Evolutionary conservation across 2,888 invertebrate species (phyloP).

Genomic region (Cryptocheilus praepositus): DNA sequence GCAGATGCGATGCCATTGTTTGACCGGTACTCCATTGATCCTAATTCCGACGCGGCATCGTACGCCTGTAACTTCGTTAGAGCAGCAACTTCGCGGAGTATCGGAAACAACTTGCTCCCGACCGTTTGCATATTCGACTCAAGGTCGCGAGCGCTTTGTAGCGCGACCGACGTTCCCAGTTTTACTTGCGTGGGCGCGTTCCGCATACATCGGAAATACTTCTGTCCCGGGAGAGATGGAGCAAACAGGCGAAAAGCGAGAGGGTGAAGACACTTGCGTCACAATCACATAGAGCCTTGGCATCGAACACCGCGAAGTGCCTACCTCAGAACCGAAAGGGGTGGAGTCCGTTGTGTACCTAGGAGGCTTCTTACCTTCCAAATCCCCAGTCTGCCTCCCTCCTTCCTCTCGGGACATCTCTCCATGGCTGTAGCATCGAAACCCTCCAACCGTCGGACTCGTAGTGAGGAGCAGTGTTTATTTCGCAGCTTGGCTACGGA

Average conservation of each 20-base stretch:
- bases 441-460: neutral
- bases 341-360: constrained; percentile 8
- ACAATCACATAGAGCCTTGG: constrained; percentile 8
- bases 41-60: no score
- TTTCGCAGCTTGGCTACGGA: constrained; percentile 29
- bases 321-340: neutral
- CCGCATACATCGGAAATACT: constrained; percentile 20
- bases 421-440: constrained; percentile 15
- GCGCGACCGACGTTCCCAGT: neutral
- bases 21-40: neutral
- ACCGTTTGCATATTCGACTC: neutral
- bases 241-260: neutral
- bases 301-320: constrained; percentile 5
- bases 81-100: neutral
- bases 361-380: constrained; percentile 8
- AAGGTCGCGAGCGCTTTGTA: neutral
- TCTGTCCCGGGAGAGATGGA: neutral
- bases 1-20: no score
- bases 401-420: constrained; percentile 11
- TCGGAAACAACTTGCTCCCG: neutral
- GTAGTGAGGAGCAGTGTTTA: constrained; percentile 24
- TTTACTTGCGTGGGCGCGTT: constrained; percentile 1
- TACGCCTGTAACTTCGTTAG: neutral
- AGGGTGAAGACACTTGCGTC: neutral
- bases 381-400: constrained; percentile 18